These are phyloP conservation scores for Bagarius yarrelli DNA, from an alignment of 2,113 vertebrate genomes.

Conservation along the genomic window DNA sequence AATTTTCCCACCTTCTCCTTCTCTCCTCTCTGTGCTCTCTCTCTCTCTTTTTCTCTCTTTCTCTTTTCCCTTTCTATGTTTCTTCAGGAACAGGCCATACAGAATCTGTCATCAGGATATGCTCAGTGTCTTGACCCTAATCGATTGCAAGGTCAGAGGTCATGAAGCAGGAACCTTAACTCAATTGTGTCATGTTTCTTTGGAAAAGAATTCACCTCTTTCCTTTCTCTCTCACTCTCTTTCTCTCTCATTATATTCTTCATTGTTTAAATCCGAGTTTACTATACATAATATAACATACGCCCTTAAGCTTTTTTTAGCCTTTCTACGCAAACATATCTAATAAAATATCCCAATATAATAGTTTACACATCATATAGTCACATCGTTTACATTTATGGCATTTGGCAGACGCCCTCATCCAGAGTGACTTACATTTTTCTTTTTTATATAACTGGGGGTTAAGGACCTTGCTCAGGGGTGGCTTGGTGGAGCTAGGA, in stretches of 20 bases:
- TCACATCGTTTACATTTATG: too few relatives aligned
- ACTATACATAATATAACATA: slow-evolving; percentile 9
- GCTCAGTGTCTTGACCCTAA: slow-evolving; percentile 69
- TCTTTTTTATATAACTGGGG: too few relatives aligned
- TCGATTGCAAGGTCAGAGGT: slow-evolving; percentile 74
- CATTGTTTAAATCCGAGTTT: slow-evolving; percentile 63
- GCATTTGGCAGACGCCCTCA: too few relatives aligned
- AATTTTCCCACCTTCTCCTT: slow-evolving; percentile 20
- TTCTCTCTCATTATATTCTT: background rate
- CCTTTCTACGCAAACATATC: too few relatives aligned
- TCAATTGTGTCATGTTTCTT: slow-evolving; percentile 65
- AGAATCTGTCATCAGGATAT: slow-evolving; percentile 62
- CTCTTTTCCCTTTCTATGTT: slow-evolving; percentile 22
- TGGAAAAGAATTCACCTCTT: slow-evolving; percentile 66
- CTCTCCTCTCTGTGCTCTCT: slow-evolving; percentile 3
- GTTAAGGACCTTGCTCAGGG: too few relatives aligned
- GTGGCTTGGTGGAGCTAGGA: too few relatives aligned
- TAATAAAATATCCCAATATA: too few relatives aligned
- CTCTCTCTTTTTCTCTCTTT: slow-evolving; percentile 34
- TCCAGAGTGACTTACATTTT: too few relatives aligned
- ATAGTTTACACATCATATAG: too few relatives aligned
- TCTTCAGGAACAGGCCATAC: slow-evolving; percentile 68
- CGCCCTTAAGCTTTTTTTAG: too few relatives aligned
- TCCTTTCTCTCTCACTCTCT: slow-evolving; percentile 65
- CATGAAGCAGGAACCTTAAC: slow-evolving; percentile 74